These are phyloP conservation scores for Stichopus horrens DNA, from an alignment of 53 echinoderm and acorn worm genomes.

Conservation along the genomic window DNA sequence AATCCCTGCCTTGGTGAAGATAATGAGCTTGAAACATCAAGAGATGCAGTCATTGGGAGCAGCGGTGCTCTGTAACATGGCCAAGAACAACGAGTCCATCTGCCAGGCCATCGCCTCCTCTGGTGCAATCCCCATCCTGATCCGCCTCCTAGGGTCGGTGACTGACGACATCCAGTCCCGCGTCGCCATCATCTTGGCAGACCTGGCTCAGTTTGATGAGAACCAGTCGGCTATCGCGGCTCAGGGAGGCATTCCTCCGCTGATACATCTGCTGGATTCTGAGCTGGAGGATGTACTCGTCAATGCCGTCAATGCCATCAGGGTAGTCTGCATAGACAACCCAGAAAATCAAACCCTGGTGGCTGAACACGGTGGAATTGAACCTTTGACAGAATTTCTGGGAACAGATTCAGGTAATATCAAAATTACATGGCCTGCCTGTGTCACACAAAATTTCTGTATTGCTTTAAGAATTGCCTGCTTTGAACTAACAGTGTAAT, in stretches of 20 bases:
- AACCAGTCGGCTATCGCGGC: slow-evolving; percentile 73
- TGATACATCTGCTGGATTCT: slow-evolving; percentile 81
- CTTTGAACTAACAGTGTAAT: no score
- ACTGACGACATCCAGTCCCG: slow-evolving; percentile 83
- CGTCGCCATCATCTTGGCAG: slow-evolving; percentile 84
- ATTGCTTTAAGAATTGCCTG: no score
- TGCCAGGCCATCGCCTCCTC: slow-evolving; percentile 68
- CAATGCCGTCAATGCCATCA: slow-evolving; percentile 82
- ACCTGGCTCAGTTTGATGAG: slow-evolving; percentile 63
- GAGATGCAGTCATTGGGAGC: slow-evolving; percentile 97
- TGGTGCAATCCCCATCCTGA: slow-evolving; percentile 75
- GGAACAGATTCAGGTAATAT: slow-evolving; percentile 82
- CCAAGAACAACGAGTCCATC: slow-evolving; percentile 57
- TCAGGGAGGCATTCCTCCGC: slow-evolving; percentile 74
- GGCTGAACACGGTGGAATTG: slow-evolving; percentile 73
- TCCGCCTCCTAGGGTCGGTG: slow-evolving; percentile 59
- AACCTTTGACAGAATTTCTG: slow-evolving; percentile 89
- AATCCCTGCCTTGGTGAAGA: slow-evolving; percentile 88
- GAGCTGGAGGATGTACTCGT: slow-evolving; percentile 95
- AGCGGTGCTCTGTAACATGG: slow-evolving; percentile 95
- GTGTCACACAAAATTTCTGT: no score
- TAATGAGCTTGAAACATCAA: slow-evolving; percentile 64
- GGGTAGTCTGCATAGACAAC: slow-evolving; percentile 83
- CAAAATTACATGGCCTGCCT: no score
- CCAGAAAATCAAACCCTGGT: slow-evolving; percentile 84